These are phyloP conservation scores for Synanthedon tipuliformis DNA, from an alignment of 2,888 invertebrate genomes.

Conservation along the genomic window DNA sequence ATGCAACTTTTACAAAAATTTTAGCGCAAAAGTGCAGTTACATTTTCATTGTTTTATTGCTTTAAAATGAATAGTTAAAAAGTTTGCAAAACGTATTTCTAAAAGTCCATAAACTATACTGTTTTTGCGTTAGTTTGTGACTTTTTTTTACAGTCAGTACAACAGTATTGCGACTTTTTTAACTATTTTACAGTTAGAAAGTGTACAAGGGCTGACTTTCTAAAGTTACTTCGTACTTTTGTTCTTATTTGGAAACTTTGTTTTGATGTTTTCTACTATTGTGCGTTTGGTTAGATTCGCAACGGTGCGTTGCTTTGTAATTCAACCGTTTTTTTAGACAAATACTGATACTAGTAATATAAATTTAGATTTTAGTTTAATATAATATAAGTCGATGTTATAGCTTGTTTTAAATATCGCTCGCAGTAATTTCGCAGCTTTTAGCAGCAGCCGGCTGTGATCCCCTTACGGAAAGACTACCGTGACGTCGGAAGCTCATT, in stretches of 20 bases:
- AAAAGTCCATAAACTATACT: conserved; percentile 3
- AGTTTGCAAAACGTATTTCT: conserved; percentile 5
- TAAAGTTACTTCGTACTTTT: conserved; percentile 1
- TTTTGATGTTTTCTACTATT: not conserved
- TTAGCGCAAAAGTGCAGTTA: not conserved
- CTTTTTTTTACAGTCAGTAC: too few relatives aligned
- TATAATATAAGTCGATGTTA: too few relatives aligned
- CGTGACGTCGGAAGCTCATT: too few relatives aligned
- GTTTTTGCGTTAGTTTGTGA: conserved; percentile 3
- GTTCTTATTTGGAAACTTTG: not conserved
- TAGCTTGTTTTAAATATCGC: too few relatives aligned
- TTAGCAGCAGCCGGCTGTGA: too few relatives aligned
- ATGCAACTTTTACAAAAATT: too few relatives aligned
- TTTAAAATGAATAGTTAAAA: conserved; percentile 1
- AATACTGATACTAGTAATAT: too few relatives aligned
- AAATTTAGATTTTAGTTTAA: too few relatives aligned
- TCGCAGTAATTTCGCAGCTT: too few relatives aligned
- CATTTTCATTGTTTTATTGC: conserved; percentile 5
- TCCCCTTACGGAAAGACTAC: too few relatives aligned
- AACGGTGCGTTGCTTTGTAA: too few relatives aligned
- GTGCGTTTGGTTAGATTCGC: not conserved
- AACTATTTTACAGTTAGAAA: conserved; percentile 37
- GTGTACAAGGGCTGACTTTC: conserved; percentile 22
- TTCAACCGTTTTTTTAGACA: too few relatives aligned
- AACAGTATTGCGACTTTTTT: conserved; percentile 32